phyloP scores from a whole-genome alignment of 1,140 invertebrate genomes.

The Drosophila aff. region DNA sequence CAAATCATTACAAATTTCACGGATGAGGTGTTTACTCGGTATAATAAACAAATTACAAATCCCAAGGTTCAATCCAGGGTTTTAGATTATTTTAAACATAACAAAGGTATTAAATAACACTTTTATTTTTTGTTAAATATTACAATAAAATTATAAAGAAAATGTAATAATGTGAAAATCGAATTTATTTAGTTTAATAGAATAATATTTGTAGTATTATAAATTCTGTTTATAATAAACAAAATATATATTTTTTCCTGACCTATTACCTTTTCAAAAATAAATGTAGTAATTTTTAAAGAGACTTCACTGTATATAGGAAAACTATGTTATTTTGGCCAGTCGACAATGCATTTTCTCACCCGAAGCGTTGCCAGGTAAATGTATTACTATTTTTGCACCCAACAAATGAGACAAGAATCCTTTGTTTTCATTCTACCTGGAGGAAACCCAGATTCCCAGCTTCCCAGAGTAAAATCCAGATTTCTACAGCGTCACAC shows the following conservation, averaged over 20 bases:
- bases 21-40: neutral
- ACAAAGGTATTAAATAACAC: neutral
- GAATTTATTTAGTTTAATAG: no score
- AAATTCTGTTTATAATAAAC: no score
- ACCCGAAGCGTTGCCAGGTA: slow-evolving; percentile 11
- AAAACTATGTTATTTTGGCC: slow-evolving; percentile 1
- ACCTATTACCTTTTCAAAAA: no score
- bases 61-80: neutral
- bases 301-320: neutral
- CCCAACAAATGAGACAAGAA: neutral
- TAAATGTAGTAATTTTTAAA: no score
- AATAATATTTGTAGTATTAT: no score
- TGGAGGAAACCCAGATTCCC: neutral
- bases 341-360: neutral
- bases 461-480: neutral
- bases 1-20: slow-evolving; percentile 1
- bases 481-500: slow-evolving; percentile 19
- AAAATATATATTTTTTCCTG: no score
- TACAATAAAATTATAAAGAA: no score
- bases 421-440: slow-evolving; percentile 5
- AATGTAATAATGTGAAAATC: no score
- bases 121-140: no score
- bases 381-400: neutral
- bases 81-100: no score
- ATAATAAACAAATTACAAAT: neutral